Evolutionary conservation across 2,888 invertebrate species (phyloP), one percentile per base, ranked within the genome.

Genomic region (Tenodera sinensis): DNA sequence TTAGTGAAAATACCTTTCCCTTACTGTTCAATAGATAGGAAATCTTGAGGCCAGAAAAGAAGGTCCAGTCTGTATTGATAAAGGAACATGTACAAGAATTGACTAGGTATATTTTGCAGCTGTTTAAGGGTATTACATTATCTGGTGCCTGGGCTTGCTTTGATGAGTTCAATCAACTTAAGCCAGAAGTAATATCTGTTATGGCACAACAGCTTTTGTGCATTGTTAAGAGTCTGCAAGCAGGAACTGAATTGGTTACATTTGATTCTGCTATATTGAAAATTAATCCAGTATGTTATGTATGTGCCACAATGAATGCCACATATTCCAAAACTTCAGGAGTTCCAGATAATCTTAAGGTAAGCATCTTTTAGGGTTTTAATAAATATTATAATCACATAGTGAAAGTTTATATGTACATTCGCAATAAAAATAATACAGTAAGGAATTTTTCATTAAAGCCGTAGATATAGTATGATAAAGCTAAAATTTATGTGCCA

Each of bases 61-160:
- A 42, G 1, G 12, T 42, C 42, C 42, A 42, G 42, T 2, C 9
- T 42, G 1, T 42, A 42, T 42, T 42, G 12, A 3, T 42, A 6
- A 12, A 42, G 12, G 6, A 42, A 9, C 12, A 42, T 42, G 1
- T 71, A 71, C 4, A 71, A 20, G 20, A 25, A 71, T 20, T 71
- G 54, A 71, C 54, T 20, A 4, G 20, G 54, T 71, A 20, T 3
- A 42, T 82, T 91, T 96, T 96, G 92, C 91, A 94, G 94, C 94
- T 94, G 91, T 97, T 97, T 93, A 97, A 97, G 94, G 97, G 98
- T 0, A 93, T 98, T 85, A 97, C 97, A 3, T 95, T 97, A 1
- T 95, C 97, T 90, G 98, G 98, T 8, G 97, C 97, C 0, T 98
- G 98, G 98, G 97, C 96, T 0, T 98, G 98, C 93, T 97, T 98